These are phyloP conservation scores for Tamandua tetradactyla DNA, from an alignment of 2,797 vertebrate genomes.

Conservation along the genomic window DNA sequence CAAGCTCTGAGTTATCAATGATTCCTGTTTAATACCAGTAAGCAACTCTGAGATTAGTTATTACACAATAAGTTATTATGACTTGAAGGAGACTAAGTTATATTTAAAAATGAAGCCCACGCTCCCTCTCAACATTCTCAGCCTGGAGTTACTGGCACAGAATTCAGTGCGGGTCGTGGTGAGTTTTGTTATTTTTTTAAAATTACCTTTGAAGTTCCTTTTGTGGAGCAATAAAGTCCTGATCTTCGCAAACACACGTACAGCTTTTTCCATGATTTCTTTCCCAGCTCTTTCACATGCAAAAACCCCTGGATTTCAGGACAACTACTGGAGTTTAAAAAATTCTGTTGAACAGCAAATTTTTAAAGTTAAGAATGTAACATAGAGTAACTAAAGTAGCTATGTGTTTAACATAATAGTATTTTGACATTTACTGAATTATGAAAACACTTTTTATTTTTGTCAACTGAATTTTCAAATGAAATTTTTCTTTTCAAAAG, in stretches of 20 bases:
- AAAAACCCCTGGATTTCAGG: slow-evolving; percentile 98
- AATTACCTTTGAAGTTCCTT: slow-evolving; percentile 96
- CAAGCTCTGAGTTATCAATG: rapidly evolving
- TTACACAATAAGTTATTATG: neutral
- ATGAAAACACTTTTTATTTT: neutral
- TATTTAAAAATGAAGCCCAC: neutral
- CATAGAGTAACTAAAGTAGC: neutral
- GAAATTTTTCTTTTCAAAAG: neutral
- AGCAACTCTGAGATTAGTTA: too few relatives aligned
- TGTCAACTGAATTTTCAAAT: neutral
- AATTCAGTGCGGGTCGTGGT: neutral
- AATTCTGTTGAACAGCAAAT: slow-evolving; percentile 90
- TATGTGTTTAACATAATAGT: too few relatives aligned
- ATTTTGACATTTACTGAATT: too few relatives aligned
- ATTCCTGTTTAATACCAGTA: neutral
- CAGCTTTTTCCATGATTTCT: slow-evolving; percentile 97
- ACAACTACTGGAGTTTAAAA: slow-evolving; percentile 96
- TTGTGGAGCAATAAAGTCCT: slow-evolving; percentile 96
- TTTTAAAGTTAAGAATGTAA: neutral
- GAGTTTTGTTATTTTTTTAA: neutral
- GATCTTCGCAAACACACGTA: slow-evolving; percentile 96
- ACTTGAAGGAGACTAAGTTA: neutral
- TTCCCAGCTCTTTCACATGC: slow-evolving; percentile 94
- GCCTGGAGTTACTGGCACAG: rapidly evolving
- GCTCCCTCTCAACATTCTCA: rapidly evolving